Evolutionary conservation across 1,140 invertebrate genomes (phyloP).

Genomic region (Bombus pyrosoma): DNA sequence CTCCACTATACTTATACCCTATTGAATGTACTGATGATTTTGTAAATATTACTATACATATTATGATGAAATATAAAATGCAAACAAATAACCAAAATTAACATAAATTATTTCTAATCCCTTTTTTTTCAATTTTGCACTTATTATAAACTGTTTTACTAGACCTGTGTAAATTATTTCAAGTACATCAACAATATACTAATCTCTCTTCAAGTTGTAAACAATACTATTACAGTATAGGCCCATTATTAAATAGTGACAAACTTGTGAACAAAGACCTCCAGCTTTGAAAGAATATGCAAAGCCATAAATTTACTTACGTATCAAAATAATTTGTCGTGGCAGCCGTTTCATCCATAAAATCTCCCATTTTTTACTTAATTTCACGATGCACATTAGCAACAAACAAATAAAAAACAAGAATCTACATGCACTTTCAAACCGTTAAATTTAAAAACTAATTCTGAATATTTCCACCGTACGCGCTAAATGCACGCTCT

Average conservation of each 20-base stretch:
- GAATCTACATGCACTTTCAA: neutral
- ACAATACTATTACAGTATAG: neutral
- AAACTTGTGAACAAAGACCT: neutral
- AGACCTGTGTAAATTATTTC: neutral
- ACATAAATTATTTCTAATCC: neutral
- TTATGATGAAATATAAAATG: neutral
- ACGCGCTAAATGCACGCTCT: constrained; percentile 37
- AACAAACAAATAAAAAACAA: constrained; percentile 19
- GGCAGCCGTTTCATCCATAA: constrained; percentile 68
- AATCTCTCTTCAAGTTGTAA: neutral
- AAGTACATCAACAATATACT: neutral
- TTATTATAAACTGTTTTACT: neutral
- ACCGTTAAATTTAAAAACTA: constrained; percentile 74
- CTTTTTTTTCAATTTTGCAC: neutral
- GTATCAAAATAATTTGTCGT: constrained; percentile 70
- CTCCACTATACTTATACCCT: neutral
- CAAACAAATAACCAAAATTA: neutral
- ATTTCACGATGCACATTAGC: neutral
- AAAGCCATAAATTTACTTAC: constrained; percentile 66
- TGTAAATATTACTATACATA: neutral
- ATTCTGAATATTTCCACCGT: constrained; percentile 45
- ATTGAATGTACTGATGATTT: neutral
- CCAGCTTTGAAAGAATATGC: neutral
- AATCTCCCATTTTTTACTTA: constrained; percentile 56
- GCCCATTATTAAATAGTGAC: neutral